Base-by-base conservation (phyloP, 2,113 vertebrate genomes). In the Columbina picui region DNA sequence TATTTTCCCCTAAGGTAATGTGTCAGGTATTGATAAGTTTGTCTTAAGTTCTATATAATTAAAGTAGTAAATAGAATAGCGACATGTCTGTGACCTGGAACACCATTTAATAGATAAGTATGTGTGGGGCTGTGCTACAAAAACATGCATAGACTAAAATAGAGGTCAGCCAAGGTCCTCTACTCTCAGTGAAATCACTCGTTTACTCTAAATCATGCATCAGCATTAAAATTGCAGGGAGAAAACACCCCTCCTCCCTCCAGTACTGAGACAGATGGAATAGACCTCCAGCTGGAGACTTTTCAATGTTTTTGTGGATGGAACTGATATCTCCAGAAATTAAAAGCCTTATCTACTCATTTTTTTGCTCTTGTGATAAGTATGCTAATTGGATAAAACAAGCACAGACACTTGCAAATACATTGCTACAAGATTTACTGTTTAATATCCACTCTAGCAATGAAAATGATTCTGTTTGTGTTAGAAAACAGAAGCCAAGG, bases 381-480 rank as follows among this genome's bases (percentile, higher is more conserved):
- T 90, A 96, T 94, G 93, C 23, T 93, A 95, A 96, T 89, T 86
- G 69, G 76, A 88, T 93, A 91, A 96, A 95, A 89, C 83, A 91
- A 94, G 84, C 79, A 61, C 59, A 94, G 81, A 52, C 77, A 89
- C 79, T 93, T 90, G 90, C 84, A 96, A 93, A 93, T 70, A 87
- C 50, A 87, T 60, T 84, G 60, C 65, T 94, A 94, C 64, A 96
- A 95, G 90, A 98, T 93, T 95, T 95, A 97, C 84, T 96, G 84
- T 89, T 97, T 98, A 96, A 97, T 97, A 96, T 89, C 74, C 59
- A 95, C 82, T 95, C 91, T 64, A 96, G 96, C 93, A 97, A 88
- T 81, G 84, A 96, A 97, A 98, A 96, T 71, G 27, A 90, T 94
- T 96, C 93, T 97, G 96, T 97, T 98, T 98, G 91, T 95, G 81